Conservation (phyloP, 1,140 invertebrate species). For the Pogonomyrmex californicus region DNA sequence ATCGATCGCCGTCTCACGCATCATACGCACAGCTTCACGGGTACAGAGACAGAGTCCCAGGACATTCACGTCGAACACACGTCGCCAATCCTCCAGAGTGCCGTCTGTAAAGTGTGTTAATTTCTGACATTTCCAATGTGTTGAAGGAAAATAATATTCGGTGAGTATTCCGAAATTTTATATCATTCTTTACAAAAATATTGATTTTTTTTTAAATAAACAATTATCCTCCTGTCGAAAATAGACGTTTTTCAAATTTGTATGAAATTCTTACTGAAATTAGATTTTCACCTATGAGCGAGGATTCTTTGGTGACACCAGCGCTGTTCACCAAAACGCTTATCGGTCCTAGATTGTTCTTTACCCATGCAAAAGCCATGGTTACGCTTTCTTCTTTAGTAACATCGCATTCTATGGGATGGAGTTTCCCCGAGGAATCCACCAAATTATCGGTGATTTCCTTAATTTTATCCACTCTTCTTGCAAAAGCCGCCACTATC, state of each 20-base stretch:
- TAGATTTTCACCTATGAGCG: conserved; percentile 71
- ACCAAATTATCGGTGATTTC: conserved; percentile 71
- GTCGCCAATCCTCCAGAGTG: conserved; percentile 79
- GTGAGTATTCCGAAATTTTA: not conserved
- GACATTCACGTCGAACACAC: conserved; percentile 87
- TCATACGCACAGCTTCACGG: conserved; percentile 87
- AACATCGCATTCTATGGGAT: conserved; percentile 88
- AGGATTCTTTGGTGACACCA: conserved; percentile 84
- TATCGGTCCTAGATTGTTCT: conserved; percentile 88
- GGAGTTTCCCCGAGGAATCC: conserved; percentile 77
- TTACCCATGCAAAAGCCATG: conserved; percentile 89
- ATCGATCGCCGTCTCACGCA: conserved; percentile 80
- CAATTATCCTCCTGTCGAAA: not conserved
- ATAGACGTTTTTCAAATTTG: not conserved
- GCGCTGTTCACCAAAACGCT: conserved; percentile 91
- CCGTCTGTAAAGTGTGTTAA: conserved; percentile 71
- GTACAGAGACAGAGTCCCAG: conserved; percentile 87
- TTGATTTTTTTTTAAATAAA: conserved; percentile 10
- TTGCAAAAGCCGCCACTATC: conserved; percentile 88
- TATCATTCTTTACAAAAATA: not conserved
- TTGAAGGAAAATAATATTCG: not conserved
- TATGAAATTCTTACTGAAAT: not conserved
- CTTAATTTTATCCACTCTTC: conserved; percentile 86
- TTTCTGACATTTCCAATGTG: not conserved
- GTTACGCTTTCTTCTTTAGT: conserved; percentile 89